Evolutionary conservation across 2,888 invertebrate genomes (phyloP).

Genomic region (Euspilapteryx auroguttella): DNA sequence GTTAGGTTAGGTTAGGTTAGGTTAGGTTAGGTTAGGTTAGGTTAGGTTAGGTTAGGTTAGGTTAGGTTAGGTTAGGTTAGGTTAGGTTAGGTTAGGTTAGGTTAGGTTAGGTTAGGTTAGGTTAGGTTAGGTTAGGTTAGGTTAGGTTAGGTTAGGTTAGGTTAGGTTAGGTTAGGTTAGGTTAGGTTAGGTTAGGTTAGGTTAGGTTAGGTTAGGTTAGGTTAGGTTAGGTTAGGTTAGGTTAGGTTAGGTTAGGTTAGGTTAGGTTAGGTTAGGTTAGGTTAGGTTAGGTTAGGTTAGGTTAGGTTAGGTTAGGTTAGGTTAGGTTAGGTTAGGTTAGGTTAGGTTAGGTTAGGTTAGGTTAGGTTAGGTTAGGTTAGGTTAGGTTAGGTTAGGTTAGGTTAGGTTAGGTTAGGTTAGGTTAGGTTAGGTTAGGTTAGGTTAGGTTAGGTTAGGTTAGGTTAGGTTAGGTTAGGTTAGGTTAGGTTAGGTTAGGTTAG

Average conservation of each 20-base stretch:
- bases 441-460: too few relatives aligned
- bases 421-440: too few relatives aligned
- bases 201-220: background rate
- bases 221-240: slow-evolving; percentile 3
- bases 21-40: slow-evolving; percentile 3
- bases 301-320: too few relatives aligned
- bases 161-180: slow-evolving; percentile 2
- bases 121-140: slow-evolving; percentile 4
- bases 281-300: too few relatives aligned
- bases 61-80: slow-evolving; percentile 4
- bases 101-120: slow-evolving; percentile 5
- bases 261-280: slow-evolving; percentile 2
- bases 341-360: too few relatives aligned
- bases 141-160: slow-evolving; percentile 6
- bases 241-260: slow-evolving; percentile 4
- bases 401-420: too few relatives aligned
- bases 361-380: too few relatives aligned
- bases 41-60: slow-evolving; percentile 1
- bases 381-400: too few relatives aligned
- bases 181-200: too few relatives aligned
- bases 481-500: too few relatives aligned
- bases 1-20: slow-evolving; percentile 2
- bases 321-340: too few relatives aligned
- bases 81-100: slow-evolving; percentile 6
- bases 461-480: too few relatives aligned